These are phyloP conservation scores for Zaprionus obscuricornis DNA, from an alignment of 2,888 invertebrate genomes.

Conservation along the genomic window DNA sequence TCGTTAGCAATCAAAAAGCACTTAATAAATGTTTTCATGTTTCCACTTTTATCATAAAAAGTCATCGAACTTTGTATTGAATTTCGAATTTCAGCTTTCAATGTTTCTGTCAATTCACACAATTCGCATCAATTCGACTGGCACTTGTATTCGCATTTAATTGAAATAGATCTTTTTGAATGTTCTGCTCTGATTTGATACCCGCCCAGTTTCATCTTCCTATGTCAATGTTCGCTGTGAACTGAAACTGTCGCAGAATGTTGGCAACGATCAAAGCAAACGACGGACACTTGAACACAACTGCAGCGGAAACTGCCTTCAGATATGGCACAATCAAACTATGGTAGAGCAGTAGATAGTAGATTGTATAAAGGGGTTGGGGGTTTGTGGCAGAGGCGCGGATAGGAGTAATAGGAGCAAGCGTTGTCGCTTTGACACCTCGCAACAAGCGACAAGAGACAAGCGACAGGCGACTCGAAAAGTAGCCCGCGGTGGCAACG, in stretches of 20 bases:
- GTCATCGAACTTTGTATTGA: no score
- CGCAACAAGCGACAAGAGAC: slow-evolving; percentile 9
- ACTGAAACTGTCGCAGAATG: slow-evolving; percentile 59
- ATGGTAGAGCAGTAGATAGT: not conserved
- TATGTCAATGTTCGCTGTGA: no score
- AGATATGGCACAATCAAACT: slow-evolving; percentile 61
- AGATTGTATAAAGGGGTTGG: no score
- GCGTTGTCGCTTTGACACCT: slow-evolving; percentile 54
- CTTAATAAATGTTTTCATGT: no score
- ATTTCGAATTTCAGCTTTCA: no score
- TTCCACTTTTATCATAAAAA: no score
- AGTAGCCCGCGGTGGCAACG: slow-evolving; percentile 52
- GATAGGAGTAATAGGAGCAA: slow-evolving; percentile 13
- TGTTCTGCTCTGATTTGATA: not conserved
- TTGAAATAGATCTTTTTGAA: slow-evolving; percentile 36
- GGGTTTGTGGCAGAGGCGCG: slow-evolving; percentile 15
- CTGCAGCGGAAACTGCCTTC: slow-evolving; percentile 47
- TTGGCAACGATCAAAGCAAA: slow-evolving; percentile 48
- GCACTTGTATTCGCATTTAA: slow-evolving; percentile 10
- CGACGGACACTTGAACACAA: slow-evolving; percentile 41
- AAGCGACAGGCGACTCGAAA: slow-evolving; percentile 22
- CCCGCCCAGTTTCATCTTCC: no score
- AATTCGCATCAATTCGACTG: slow-evolving; percentile 6
- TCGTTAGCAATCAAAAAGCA: no score
- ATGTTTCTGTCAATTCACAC: no score